Conservation (phyloP, 2,797 vertebrate species). For the Eulemur albifrons region DNA sequence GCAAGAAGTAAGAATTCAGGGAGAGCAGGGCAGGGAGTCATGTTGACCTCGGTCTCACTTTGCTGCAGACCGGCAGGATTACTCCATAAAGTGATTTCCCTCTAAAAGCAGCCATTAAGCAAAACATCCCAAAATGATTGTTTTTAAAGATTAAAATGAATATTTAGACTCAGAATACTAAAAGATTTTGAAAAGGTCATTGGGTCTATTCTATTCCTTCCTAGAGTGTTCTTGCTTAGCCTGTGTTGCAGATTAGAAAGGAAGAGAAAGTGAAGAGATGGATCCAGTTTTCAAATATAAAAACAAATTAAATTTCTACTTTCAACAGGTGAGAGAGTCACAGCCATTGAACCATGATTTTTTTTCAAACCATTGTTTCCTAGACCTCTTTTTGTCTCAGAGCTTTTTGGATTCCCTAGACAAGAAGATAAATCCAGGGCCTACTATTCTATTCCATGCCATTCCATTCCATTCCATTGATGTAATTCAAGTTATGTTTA, state of each 20-base stretch:
- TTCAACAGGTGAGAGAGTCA: not conserved
- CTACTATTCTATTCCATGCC: not conserved
- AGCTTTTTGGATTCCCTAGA: not conserved
- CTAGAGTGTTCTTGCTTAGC: not conserved
- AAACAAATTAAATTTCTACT: not conserved
- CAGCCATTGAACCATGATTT: not conserved
- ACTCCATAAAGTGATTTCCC: not conserved
- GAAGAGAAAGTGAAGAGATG: not conserved
- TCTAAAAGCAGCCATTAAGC: not conserved
- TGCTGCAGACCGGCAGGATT: rapidly evolving
- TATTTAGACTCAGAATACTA: not conserved
- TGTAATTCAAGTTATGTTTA: constrained; percentile 12
- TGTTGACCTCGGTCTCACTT: not conserved
- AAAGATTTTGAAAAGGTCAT: constrained; percentile 13
- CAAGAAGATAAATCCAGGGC: not conserved
- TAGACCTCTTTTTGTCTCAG: not conserved
- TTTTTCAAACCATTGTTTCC: not conserved
- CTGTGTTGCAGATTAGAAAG: not conserved
- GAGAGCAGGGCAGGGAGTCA: not conserved
- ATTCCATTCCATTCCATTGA: not conserved
- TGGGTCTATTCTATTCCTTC: not conserved
- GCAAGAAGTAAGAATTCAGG: not conserved
- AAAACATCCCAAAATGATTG: not conserved
- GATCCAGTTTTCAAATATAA: not conserved
- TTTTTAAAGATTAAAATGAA: constrained; percentile 25